Evolutionary conservation across 2,113 vertebrate genomes (phyloP).

Genomic region (Apteryx mantelli): DNA sequence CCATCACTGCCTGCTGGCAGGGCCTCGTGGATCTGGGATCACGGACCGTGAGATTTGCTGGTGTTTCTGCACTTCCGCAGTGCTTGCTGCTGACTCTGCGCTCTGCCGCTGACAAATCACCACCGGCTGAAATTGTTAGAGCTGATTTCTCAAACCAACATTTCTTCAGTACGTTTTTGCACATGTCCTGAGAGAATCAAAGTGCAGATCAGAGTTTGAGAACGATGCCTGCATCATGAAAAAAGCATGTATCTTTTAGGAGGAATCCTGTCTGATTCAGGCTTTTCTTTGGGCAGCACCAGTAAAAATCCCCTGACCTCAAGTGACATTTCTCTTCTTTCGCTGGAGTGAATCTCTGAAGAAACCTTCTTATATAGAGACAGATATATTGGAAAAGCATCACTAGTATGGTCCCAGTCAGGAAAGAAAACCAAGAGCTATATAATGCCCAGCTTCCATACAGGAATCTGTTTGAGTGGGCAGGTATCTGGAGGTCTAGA

Average conservation of each 20-base stretch:
- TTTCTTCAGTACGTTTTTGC: background rate
- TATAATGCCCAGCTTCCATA: background rate
- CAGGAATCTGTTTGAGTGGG: background rate
- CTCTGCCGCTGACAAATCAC: background rate
- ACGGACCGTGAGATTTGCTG: background rate
- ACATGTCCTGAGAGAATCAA: background rate
- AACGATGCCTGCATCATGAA: background rate
- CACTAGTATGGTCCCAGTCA: background rate
- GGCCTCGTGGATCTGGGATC: background rate
- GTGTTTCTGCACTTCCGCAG: background rate
- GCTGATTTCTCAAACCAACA: background rate
- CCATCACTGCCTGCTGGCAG: background rate
- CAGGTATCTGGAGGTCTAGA: slow-evolving; percentile 14
- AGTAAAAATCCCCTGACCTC: background rate
- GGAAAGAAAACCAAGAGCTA: background rate
- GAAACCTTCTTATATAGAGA: background rate
- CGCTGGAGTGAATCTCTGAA: background rate
- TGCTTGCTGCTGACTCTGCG: background rate
- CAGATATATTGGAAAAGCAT: background rate
- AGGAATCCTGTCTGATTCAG: background rate
- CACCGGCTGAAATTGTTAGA: background rate
- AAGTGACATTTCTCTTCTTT: background rate
- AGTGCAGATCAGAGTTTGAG: background rate
- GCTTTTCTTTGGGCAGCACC: background rate
- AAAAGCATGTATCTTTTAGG: background rate